Evolutionary conservation across 1,140 invertebrate species (phyloP).

Genomic region (Sitobion miscanthi): DNA sequence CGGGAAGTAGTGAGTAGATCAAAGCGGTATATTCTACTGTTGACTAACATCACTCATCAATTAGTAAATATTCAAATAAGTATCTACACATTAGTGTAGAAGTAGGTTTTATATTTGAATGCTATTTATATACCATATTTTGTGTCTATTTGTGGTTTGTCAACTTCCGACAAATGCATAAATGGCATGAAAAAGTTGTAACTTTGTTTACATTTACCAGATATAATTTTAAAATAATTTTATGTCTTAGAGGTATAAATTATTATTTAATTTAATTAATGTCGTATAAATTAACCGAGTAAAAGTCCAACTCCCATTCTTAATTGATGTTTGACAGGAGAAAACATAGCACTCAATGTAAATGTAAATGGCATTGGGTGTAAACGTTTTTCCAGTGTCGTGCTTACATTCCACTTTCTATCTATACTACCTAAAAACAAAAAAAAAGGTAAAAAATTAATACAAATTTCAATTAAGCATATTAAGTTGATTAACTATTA

Average conservation of each 20-base stretch:
- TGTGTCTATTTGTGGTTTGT: too few species aligned
- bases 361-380: conserved; percentile 93
- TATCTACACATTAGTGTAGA: too few species aligned
- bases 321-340: conserved; percentile 89
- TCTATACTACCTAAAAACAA: conserved; percentile 81
- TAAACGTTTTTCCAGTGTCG: conserved; percentile 92
- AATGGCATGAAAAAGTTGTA: background rate
- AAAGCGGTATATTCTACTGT: too few species aligned
- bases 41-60: too few species aligned
- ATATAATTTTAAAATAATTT: background rate
- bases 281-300: conserved; percentile 71
- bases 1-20: too few species aligned
- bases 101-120: too few species aligned
- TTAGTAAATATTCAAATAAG: too few species aligned
- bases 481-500: too few species aligned
- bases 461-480: background rate
- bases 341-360: conserved; percentile 88
- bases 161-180: background rate
- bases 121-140: too few species aligned
- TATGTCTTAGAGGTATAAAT: background rate
- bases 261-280: background rate
- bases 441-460: background rate
- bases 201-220: background rate
- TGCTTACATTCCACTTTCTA: conserved; percentile 94
- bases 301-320: conserved; percentile 86